Percentiles rank a stretch among this genome's conserved stretches.
Evolutionary conservation across 2,888 invertebrate species (phyloP).

Genomic region (Epinotia brunnichana): DNA sequence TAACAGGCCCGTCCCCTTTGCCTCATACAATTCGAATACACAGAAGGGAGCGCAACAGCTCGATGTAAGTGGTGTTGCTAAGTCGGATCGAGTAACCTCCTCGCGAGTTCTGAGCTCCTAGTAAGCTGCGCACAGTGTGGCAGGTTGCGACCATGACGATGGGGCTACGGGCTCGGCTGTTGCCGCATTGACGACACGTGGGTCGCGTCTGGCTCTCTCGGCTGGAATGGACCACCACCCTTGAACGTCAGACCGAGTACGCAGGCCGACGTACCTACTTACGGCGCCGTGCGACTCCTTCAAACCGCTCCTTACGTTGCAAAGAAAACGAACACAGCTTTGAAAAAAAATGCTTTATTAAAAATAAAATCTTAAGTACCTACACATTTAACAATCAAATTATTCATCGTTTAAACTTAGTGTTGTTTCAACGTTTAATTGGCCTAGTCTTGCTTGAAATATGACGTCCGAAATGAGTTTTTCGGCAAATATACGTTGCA

Average conservation of each 20-base stretch:
- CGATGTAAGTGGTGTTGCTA: slow-evolving; percentile 48
- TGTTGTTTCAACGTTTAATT: slow-evolving; percentile 48
- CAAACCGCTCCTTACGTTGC: slow-evolving; percentile 8
- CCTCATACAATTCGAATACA: neutral
- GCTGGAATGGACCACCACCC: slow-evolving; percentile 47
- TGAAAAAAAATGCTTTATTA: slow-evolving; percentile 2
- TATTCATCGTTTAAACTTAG: slow-evolving; percentile 44
- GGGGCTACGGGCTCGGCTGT: slow-evolving; percentile 52
- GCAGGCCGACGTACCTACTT: neutral
- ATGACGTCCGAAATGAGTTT: slow-evolving; percentile 62
- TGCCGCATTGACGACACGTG: slow-evolving; percentile 45
- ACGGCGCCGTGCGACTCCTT: slow-evolving; percentile 5
- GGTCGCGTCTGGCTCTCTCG: slow-evolving; percentile 44
- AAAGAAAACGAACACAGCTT: slow-evolving; percentile 7
- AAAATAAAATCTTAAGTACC: neutral
- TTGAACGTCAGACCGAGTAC: slow-evolving; percentile 20
- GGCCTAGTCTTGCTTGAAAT: slow-evolving; percentile 55
- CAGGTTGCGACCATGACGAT: slow-evolving; percentile 66
- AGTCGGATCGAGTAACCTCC: slow-evolving; percentile 50
- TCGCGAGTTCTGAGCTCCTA: slow-evolving; percentile 65
- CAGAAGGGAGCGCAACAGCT: slow-evolving; percentile 50
- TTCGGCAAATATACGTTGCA: slow-evolving; percentile 56
- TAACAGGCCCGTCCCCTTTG: slow-evolving; percentile 7
- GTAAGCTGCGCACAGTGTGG: slow-evolving; percentile 76
- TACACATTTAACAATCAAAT: slow-evolving; percentile 40